These are phyloP conservation scores for Druceiella hillmani DNA, from an alignment of 2,888 invertebrate genomes.

Conservation along the genomic window DNA sequence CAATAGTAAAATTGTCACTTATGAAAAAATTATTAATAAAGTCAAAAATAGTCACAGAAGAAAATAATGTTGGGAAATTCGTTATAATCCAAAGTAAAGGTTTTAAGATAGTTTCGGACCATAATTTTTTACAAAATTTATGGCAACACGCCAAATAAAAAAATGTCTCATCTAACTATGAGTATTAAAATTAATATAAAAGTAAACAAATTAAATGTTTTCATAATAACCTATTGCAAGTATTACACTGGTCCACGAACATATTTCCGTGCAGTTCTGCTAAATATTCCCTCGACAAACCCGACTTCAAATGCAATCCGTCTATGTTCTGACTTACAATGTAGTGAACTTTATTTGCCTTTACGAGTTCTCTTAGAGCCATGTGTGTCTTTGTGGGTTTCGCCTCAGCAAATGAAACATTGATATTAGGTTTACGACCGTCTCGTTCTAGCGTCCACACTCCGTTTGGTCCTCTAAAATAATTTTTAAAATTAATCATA, in stretches of 20 bases:
- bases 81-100: no score
- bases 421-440: slow-evolving; percentile 78
- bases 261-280: slow-evolving; percentile 98
- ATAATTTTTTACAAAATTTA: no score
- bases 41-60: no score
- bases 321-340: slow-evolving; percentile 98
- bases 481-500: slow-evolving; percentile 6
- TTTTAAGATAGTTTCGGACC: no score
- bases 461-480: slow-evolving; percentile 78
- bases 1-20: no score
- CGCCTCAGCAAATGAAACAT: slow-evolving; percentile 86
- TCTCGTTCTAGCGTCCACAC: slow-evolving; percentile 95
- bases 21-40: no score
- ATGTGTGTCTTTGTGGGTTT: slow-evolving; percentile 91
- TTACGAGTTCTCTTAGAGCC: slow-evolving; percentile 78
- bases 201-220: no score
- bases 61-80: no score
- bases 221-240: slow-evolving; percentile 70
- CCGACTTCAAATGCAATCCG: slow-evolving; percentile 90
- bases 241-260: slow-evolving; percentile 90
- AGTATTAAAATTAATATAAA: no score
- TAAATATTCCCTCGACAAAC: slow-evolving; percentile 71
- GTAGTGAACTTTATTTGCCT: slow-evolving; percentile 64
- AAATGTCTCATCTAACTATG: no score
- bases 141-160: no score